Evolutionary conservation across 2,888 invertebrate species (phyloP), one percentile per base, ranked within the genome.

Genomic region (Erebia palarica): DNA sequence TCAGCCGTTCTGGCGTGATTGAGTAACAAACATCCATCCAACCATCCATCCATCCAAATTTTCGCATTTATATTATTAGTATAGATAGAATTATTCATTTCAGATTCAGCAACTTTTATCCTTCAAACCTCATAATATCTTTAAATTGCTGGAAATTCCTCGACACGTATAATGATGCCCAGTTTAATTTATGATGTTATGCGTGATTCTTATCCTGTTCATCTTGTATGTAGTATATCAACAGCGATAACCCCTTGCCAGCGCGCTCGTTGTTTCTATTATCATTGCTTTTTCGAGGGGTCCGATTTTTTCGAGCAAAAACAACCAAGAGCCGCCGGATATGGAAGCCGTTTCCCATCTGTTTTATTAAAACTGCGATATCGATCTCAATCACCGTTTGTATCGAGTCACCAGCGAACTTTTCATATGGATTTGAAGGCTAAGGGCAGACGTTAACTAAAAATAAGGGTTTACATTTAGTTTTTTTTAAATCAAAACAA

Each of bases 311-410:
- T 81, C 80, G 78, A 79, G 81, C 80, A 81, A 89, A 90, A 91
- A 90, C 89, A 88, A 84, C 84, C 85, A 61, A 51, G 85, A 85
- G 76, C 79, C 79, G 78, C 87, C 90, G 91, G 91, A 92, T 91
- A 91, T 87, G 87, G 88, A 80, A 84, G 85, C 83, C 84, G 86
- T 86, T 86, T 86, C 82, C 87, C 89, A 86, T 87, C 90, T 91
- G 91, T 89, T 91, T 91, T 90, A 91, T 92, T 91, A 91, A 91
- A 91, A 88, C 86, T 84, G 86, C 85, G 90, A 92, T 91, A 91
- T 87, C 84, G 88, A 91, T 92, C 91, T 88, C 84, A 80, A 84
- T 83, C 81, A 82, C 77, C 79, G 82, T 84, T 87, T 82, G 80
- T 85, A 81, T 76, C 21, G 49, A 59, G 59, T 67, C 51, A 49